phyloP scores from a whole-genome alignment of 2,797 vertebrate species.

The Peromyscus aztecus region DNA sequence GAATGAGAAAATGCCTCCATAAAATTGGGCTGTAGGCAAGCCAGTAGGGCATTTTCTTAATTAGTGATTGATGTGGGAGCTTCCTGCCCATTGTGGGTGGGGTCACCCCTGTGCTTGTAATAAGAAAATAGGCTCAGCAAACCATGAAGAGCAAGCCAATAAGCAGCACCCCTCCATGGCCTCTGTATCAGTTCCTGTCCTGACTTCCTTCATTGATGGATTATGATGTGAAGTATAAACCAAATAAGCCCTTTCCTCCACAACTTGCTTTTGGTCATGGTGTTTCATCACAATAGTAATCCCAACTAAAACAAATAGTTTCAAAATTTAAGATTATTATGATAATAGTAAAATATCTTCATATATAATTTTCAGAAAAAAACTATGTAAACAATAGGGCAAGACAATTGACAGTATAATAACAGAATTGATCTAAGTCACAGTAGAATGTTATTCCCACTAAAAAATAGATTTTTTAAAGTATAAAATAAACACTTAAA shows the following conservation, averaged over 20 bases:
- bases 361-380: not conserved
- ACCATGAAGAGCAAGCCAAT: too few species aligned
- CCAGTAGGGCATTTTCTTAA: not conserved
- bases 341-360: not conserved
- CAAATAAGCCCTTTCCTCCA: not conserved
- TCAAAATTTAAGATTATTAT: not conserved
- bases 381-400: not conserved
- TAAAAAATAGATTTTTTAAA: not conserved
- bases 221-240: not conserved
- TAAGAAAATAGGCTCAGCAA: not conserved
- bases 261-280: not conserved
- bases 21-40: not conserved
- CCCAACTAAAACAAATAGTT: not conserved
- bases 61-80: not conserved
- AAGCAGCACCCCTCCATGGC: not conserved
- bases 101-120: not conserved
- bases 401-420: not conserved
- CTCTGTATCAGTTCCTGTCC: not conserved
- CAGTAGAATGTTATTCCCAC: not conserved
- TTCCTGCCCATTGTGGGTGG: too few species aligned
- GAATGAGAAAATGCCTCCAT: not conserved
- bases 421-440: not conserved
- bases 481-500: not conserved
- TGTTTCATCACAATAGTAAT: not conserved
- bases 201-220: not conserved